Conservation (phyloP, 2,113 vertebrate genomes). For the Anser brachyrhynchus region DNA sequence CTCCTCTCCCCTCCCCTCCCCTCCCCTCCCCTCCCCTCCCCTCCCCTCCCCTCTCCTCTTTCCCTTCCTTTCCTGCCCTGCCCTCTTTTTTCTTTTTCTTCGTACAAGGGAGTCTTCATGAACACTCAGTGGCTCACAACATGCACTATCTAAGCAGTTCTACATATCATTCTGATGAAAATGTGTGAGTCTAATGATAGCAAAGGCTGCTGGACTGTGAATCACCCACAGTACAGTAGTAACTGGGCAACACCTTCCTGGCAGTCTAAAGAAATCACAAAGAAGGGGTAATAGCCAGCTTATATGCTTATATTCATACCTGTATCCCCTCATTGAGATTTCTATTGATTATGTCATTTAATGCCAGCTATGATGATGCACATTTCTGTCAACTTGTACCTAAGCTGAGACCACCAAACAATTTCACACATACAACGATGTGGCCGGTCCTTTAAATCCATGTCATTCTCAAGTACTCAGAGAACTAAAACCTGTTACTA, state of each 20-base stretch:
- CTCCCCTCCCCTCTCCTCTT: too few relatives aligned
- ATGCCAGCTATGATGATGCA: fast-evolving
- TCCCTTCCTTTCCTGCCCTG: too few relatives aligned
- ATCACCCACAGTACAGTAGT: neutral
- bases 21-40: too few relatives aligned
- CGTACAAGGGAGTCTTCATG: neutral
- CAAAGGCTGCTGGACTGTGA: neutral
- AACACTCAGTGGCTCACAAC: neutral
- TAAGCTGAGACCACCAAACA: neutral
- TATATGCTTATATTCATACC: fast-evolving
- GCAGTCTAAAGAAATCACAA: fast-evolving
- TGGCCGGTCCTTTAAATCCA: neutral
- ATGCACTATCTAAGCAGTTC: neutral
- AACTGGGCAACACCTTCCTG: neutral
- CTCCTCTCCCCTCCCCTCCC: too few relatives aligned
- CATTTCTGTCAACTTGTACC: neutral
- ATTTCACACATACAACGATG: fast-evolving
- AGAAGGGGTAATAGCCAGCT: fast-evolving
- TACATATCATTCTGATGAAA: neutral
- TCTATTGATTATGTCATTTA: neutral
- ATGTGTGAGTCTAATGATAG: neutral
- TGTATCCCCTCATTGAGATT: fast-evolving
- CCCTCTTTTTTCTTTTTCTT: too few relatives aligned
- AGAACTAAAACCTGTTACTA: neutral
- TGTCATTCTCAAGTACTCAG: neutral